A percentile compares a stretch with the other conserved stretches of the same genome.
Evolutionary conservation across 2,888 invertebrate species (phyloP).

Genomic region (Megastigmus dorsalis): DNA sequence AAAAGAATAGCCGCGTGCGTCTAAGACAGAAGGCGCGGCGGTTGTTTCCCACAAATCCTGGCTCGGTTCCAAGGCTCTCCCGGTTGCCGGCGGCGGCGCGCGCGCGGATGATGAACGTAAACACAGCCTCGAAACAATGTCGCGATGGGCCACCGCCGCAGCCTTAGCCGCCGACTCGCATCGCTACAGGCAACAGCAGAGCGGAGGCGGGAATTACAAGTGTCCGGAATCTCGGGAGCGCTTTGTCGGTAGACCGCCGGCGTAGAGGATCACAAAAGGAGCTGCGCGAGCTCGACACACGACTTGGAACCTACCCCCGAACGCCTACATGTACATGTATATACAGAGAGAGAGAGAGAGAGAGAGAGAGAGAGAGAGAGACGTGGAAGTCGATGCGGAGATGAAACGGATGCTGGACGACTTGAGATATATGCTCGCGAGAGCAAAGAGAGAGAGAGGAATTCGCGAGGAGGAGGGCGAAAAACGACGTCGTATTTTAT

Average conservation of each 20-base stretch:
- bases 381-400: background rate
- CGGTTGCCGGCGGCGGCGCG: background rate
- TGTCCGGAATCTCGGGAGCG: slow-evolving; percentile 53
- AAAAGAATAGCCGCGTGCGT: no score
- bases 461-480: slow-evolving; percentile 3
- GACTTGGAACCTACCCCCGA: no score
- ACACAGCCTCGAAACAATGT: slow-evolving; percentile 61
- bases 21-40: background rate
- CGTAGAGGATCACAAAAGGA: no score
- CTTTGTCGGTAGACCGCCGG: slow-evolving; percentile 51
- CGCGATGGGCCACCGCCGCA: slow-evolving; percentile 49
- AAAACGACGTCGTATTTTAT: slow-evolving; percentile 20
- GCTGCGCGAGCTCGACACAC: no score
- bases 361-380: background rate
- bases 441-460: background rate
- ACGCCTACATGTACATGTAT: no score
- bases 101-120: slow-evolving; percentile 59
- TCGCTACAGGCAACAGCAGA: slow-evolving; percentile 47
- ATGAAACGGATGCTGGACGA: slow-evolving; percentile 19
- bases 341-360: no score
- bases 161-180: no score
- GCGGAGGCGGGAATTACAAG: slow-evolving; percentile 48
- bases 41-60: slow-evolving; percentile 23
- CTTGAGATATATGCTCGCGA: slow-evolving; percentile 11
- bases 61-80: slow-evolving; percentile 35